phyloP scores from a whole-genome alignment of 2,888 invertebrate genomes.

The Bombylius major region DNA sequence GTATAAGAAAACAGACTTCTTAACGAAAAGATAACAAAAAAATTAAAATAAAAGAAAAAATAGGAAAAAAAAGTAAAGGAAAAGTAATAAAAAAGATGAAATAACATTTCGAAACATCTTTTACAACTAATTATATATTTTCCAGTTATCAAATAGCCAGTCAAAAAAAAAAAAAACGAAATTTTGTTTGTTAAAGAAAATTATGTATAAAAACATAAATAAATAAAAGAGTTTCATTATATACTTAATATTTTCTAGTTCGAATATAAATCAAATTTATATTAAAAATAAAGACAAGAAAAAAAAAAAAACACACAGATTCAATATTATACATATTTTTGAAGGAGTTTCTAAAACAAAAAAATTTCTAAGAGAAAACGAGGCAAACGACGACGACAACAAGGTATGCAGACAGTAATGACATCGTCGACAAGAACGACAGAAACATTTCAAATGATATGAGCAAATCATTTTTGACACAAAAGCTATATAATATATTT shows the following conservation, averaged over 20 bases:
- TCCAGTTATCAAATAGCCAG: no score
- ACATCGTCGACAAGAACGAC: background rate
- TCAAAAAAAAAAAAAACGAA: background rate
- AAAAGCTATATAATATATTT: background rate
- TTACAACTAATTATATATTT: no score
- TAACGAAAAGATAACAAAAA: background rate
- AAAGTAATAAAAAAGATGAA: background rate
- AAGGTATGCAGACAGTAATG: no score
- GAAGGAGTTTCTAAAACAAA: no score
- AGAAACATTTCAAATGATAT: background rate
- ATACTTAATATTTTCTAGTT: background rate
- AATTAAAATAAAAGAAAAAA: background rate
- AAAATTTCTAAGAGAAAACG: no score
- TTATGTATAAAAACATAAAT: background rate
- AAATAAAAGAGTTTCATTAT: background rate
- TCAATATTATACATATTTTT: background rate
- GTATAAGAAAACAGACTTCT: no score
- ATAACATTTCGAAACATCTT: background rate
- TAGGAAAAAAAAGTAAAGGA: background rate
- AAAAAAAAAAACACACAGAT: no score
- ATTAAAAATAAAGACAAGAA: background rate
- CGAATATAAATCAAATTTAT: background rate
- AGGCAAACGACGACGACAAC: no score
- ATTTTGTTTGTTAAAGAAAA: no score
- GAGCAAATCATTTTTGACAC: constrained; percentile 4